Evolutionary conservation across 2,888 invertebrate genomes (phyloP).

Genomic region (Papilio protenor): DNA sequence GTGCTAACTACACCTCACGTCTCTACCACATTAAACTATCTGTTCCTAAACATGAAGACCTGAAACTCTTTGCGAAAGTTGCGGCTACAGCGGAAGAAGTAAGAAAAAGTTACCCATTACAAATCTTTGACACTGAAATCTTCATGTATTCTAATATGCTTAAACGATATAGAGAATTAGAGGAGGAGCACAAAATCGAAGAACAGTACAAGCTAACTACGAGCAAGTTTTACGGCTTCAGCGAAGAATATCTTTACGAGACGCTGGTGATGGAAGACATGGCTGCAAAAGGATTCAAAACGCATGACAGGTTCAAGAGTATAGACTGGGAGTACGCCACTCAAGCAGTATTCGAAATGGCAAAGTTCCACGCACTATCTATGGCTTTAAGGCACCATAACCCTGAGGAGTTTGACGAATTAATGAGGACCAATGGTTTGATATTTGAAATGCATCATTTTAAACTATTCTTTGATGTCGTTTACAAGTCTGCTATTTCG

Average conservation of each 20-base stretch:
- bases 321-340: slow-evolving; percentile 58
- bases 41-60: slow-evolving; percentile 48
- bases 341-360: slow-evolving; percentile 53
- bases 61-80: slow-evolving; percentile 49
- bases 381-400: slow-evolving; percentile 57
- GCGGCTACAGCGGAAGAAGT: slow-evolving; percentile 49
- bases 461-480: slow-evolving; percentile 40
- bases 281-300: slow-evolving; percentile 49
- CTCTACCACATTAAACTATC: slow-evolving; percentile 54
- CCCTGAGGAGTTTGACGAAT: slow-evolving; percentile 53
- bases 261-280: slow-evolving; percentile 56
- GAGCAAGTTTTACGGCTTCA: slow-evolving; percentile 50
- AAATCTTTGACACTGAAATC: slow-evolving; percentile 50
- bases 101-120: slow-evolving; percentile 41
- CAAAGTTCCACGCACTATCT: slow-evolving; percentile 62
- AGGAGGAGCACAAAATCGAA: slow-evolving; percentile 49
- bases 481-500: slow-evolving; percentile 43
- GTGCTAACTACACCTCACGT: slow-evolving; percentile 62
- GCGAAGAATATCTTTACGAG: slow-evolving; percentile 47
- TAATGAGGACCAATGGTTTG: slow-evolving; percentile 28
- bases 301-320: slow-evolving; percentile 51
- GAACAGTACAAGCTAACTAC: slow-evolving; percentile 52
- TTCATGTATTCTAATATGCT: slow-evolving; percentile 50
- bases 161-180: slow-evolving; percentile 49
- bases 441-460: background rate